phyloP scores from a whole-genome alignment of 2,888 invertebrate genomes.

The Gisinianus flammeolus region DNA sequence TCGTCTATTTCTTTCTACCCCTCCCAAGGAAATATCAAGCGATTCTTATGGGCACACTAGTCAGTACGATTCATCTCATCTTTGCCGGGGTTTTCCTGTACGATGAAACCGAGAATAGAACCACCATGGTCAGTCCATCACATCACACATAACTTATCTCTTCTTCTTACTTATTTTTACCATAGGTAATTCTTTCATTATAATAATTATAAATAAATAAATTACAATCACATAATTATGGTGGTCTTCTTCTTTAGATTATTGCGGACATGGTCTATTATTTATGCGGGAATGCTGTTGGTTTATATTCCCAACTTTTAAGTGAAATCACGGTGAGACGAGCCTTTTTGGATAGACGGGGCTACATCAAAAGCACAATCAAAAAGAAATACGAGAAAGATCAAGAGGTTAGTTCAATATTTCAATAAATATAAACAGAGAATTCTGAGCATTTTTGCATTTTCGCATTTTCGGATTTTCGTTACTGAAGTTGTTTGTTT shows the following conservation, averaged over 20 bases:
- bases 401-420: constrained; percentile 71
- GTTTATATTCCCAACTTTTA: constrained; percentile 86
- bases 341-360: constrained; percentile 84
- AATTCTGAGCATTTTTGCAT: not conserved
- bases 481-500: too few species aligned
- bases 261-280: constrained; percentile 75
- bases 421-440: constrained; percentile 2
- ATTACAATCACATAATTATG: too few species aligned
- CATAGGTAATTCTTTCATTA: too few species aligned
- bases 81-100: constrained; percentile 68
- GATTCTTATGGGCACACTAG: constrained; percentile 72
- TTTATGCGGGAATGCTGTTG: constrained; percentile 78
- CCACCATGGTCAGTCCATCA: constrained; percentile 18
- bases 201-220: too few species aligned
- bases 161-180: too few species aligned
- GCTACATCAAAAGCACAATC: constrained; percentile 83
- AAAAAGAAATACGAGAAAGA: constrained; percentile 81
- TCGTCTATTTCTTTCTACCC: constrained; percentile 83
- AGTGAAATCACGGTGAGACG: constrained; percentile 85
- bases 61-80: constrained; percentile 72
- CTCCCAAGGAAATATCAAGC: constrained; percentile 76
- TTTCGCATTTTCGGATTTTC: not conserved
- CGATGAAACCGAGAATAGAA: constrained; percentile 59
- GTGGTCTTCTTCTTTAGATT: constrained; percentile 65
- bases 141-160: not conserved